Evolutionary conservation across 2,888 invertebrate genomes (phyloP), one percentile per base, ranked within the genome.

Genomic region (Lepidocyrtinus sp.): DNA sequence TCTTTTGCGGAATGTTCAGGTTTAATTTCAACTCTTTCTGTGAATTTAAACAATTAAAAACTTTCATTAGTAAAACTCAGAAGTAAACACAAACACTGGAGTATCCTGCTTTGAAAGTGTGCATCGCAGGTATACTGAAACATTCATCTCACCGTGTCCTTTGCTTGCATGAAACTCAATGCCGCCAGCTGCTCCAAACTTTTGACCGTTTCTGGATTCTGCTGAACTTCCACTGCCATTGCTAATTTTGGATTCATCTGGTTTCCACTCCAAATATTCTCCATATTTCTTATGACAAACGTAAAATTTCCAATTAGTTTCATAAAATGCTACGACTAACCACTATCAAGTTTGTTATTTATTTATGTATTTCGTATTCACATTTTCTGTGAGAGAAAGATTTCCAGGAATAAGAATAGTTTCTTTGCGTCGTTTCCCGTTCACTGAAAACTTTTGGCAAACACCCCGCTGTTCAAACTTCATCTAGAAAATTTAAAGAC

Each of bases 191-290:
- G 77, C 64, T 46, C 85, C 85, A 68, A 70, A 64, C 24, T 61
- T 65, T 7, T 15, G 24, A 46, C 61, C 61, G 26, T 64, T 25
- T n/a, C 74, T 65, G 67, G 77, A 64, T 21, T 77, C 55, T 65
- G 74, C 12, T 5, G 71, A 50, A 2, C 70, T 61, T 9, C 26
- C 26, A 22, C 64, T 79, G 1, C 81, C 81, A 50, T 72, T 73
- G 45, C 70, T 80, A 1, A 65, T 21, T 71, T 71, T 75, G 17
- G 83, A 90, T 88, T 95, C 95, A 81, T 92, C 92, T 0, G 94
- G 94, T 87, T 93, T 92, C 96, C 96, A 96, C 88, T 96, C 96
- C 72, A 96, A 92, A 84, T 91, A 92, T 82, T 92, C 91, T n/a
- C 91, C 91, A 85, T 89, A 89, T 86, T 87, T 89, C 90, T 90